These are phyloP conservation scores for Dicrostonyx torquatus DNA, from an alignment of 2,797 vertebrate genomes.

Conservation along the genomic window DNA sequence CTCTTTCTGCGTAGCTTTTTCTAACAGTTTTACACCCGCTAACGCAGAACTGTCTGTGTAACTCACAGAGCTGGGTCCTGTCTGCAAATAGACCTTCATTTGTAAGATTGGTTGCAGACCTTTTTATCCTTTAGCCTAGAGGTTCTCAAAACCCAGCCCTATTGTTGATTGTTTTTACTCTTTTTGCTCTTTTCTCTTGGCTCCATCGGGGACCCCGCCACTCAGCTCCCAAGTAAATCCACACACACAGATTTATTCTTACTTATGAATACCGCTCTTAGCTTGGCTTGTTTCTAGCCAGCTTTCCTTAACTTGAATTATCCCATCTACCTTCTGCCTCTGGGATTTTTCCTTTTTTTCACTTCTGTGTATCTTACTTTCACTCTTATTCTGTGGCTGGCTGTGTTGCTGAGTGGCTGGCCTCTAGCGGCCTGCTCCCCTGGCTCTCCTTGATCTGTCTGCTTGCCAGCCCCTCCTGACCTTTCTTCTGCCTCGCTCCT, in stretches of 20 bases:
- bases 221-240: too few relatives aligned
- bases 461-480: too few relatives aligned
- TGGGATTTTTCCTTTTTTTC: not conserved
- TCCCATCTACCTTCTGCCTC: not conserved
- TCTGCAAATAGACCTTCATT: not conserved
- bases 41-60: not conserved
- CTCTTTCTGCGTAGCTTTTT: slow-evolving; percentile 16
- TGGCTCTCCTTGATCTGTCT: not conserved
- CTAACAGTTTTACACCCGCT: not conserved
- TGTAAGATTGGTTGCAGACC: not conserved
- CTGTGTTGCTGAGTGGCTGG: not conserved
- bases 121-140: not conserved
- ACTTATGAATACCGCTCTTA: not conserved
- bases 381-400: not conserved
- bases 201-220: not conserved
- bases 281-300: not conserved
- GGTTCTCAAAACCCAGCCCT: not conserved
- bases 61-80: not conserved
- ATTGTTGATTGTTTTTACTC: not conserved
- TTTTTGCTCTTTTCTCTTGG: not conserved
- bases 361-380: not conserved
- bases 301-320: not conserved
- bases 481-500: not conserved
- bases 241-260: not conserved
- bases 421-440: too few relatives aligned